Conservation (phyloP, 2,113 vertebrate genomes). For the Tamias sibiricus region DNA sequence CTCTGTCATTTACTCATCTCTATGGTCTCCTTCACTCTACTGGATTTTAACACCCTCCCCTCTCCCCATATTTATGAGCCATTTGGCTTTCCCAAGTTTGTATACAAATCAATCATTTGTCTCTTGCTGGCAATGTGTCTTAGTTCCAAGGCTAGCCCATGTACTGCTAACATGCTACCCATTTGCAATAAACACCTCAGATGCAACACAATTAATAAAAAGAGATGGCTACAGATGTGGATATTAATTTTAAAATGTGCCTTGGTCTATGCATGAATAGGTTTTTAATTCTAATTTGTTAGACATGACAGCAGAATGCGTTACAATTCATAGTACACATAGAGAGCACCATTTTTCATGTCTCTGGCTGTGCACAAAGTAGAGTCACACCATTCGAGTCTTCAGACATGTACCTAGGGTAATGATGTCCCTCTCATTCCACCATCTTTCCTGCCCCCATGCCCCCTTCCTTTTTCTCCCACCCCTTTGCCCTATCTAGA, state of each 20-base stretch:
- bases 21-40: background rate
- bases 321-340: no score
- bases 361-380: no score
- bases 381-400: no score
- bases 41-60: background rate
- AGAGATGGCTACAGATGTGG: background rate
- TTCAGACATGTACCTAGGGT: no score
- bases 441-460: no score
- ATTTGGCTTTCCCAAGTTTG: background rate
- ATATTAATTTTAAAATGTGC: background rate
- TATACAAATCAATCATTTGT: background rate
- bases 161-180: background rate
- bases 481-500: no score
- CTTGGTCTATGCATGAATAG: background rate
- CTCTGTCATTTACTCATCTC: background rate
- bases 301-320: no score
- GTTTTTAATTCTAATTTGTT: no score
- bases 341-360: no score
- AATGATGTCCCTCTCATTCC: no score
- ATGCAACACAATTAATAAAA: background rate
- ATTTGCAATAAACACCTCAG: background rate
- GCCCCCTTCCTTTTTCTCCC: no score
- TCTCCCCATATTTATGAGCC: background rate
- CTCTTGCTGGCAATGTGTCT: background rate
- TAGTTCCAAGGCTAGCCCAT: background rate